A percentile compares a stretch with the other conserved stretches of the same genome.
phyloP scores from a whole-genome alignment of 2,888 invertebrate species.

The Xanthostigma xanthostigma region DNA sequence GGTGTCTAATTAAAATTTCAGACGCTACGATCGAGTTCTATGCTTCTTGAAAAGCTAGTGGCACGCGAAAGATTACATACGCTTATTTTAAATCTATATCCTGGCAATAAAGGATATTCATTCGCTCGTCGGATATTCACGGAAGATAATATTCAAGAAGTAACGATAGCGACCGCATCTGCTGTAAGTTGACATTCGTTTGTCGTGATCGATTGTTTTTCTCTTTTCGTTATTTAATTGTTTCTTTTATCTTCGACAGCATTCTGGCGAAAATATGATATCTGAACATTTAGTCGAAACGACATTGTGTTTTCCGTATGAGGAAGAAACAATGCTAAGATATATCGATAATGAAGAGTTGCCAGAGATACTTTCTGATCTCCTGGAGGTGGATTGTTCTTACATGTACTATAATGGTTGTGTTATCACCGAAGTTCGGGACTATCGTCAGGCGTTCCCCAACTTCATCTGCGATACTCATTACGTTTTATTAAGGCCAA shows the following conservation, averaged over 20 bases:
- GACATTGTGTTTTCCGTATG: conserved; percentile 58
- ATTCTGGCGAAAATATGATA: too few species aligned
- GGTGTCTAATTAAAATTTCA: conserved; percentile 22
- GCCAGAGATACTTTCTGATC: conserved; percentile 71
- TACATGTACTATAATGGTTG: conserved; percentile 84
- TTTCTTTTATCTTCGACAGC: too few species aligned
- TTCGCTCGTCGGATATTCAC: conserved; percentile 21
- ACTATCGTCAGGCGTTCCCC: conserved; percentile 71
- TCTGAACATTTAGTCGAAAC: conserved; percentile 52
- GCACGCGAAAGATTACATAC: conserved; percentile 76
- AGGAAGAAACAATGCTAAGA: conserved; percentile 73
- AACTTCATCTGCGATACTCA: conserved; percentile 64
- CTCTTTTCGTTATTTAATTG: too few species aligned
- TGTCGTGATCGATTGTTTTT: too few species aligned
- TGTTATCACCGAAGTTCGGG: conserved; percentile 80
- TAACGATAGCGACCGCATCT: not conserved
- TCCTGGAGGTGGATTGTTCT: conserved; percentile 68
- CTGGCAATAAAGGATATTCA: conserved; percentile 84
- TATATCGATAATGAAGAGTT: conserved; percentile 84
- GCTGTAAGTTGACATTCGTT: not conserved
- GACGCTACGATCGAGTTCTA: conserved; percentile 47
- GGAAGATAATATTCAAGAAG: not conserved
- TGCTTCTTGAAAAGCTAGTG: conserved; percentile 72
- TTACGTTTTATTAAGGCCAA: conserved; percentile 76
- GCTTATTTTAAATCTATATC: conserved; percentile 79